phyloP scores from a whole-genome alignment of 1,140 invertebrate genomes.

The Protaetia brevitarsis region DNA sequence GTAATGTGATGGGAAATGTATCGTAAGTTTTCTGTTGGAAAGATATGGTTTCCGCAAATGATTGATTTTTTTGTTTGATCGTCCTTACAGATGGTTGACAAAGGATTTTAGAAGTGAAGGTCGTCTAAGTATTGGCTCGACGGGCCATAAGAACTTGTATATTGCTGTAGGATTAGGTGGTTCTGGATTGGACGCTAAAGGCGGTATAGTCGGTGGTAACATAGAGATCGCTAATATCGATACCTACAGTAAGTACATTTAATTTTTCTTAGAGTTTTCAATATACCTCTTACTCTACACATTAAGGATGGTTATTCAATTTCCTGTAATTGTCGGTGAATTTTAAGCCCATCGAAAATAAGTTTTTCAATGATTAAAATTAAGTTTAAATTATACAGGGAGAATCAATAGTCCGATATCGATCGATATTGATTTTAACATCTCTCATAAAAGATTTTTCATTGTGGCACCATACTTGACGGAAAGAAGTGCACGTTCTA shows the following conservation, averaged over 20 bases:
- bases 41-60: not conserved
- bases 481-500: too few species aligned
- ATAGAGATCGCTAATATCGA: constrained; percentile 88
- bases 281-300: not conserved
- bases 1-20: constrained; percentile 97
- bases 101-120: constrained; percentile 88
- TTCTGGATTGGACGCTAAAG: constrained; percentile 90
- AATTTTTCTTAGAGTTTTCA: not conserved
- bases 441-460: too few species aligned
- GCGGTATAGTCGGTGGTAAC: constrained; percentile 92
- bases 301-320: too few species aligned
- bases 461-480: too few species aligned
- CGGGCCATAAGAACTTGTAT: constrained; percentile 90
- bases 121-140: constrained; percentile 88
- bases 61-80: constrained; percentile 32
- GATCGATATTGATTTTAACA: too few species aligned
- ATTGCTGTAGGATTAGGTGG: constrained; percentile 83
- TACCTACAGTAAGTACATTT: constrained; percentile 67
- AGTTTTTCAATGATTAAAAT: too few species aligned
- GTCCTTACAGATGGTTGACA: constrained; percentile 85
- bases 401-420: too few species aligned
- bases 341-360: too few species aligned
- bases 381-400: too few species aligned
- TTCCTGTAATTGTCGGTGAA: too few species aligned
- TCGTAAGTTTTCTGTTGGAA: constrained; percentile 55